Evolutionary conservation across 2,797 vertebrate species (phyloP).

Genomic region (Ctenopoma multispine): DNA sequence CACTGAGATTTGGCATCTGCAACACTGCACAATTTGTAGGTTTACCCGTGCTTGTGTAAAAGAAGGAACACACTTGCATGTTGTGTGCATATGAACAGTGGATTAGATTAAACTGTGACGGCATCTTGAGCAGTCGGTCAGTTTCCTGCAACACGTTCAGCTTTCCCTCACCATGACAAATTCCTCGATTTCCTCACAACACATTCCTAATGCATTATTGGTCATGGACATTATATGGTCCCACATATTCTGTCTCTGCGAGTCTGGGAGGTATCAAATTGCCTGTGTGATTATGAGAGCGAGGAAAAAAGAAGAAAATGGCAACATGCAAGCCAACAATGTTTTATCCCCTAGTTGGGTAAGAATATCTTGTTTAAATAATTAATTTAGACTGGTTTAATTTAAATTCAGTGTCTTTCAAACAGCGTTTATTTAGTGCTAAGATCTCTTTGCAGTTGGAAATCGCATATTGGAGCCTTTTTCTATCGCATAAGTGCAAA

Average conservation of each 20-base stretch:
- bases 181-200: conserved; percentile 80
- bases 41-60: background rate
- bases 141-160: conserved; percentile 69
- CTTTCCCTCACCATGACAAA: conserved; percentile 76
- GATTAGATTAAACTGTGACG: conserved; percentile 69
- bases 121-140: conserved; percentile 71
- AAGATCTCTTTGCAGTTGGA: background rate
- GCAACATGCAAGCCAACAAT: conserved; percentile 18
- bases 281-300: conserved; percentile 38
- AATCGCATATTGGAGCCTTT: background rate
- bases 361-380: conserved; percentile 27
- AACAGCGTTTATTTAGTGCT: background rate
- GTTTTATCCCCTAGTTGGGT: conserved; percentile 26
- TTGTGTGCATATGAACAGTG: conserved; percentile 19
- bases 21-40: background rate
- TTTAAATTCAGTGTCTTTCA: conserved; percentile 29
- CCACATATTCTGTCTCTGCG: conserved; percentile 53
- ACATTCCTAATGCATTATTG: conserved; percentile 80
- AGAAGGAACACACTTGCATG: background rate
- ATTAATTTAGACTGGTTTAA: conserved; percentile 5
- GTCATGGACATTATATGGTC: conserved; percentile 75
- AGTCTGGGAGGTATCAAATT: conserved; percentile 67
- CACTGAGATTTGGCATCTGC: background rate
- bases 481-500: background rate
- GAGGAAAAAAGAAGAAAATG: conserved; percentile 1